A percentile compares a stretch with the other conserved stretches of the same genome.
These are phyloP conservation scores for Bombus superbus DNA, from an alignment of 1,140 invertebrate species.

Conservation along the genomic window DNA sequence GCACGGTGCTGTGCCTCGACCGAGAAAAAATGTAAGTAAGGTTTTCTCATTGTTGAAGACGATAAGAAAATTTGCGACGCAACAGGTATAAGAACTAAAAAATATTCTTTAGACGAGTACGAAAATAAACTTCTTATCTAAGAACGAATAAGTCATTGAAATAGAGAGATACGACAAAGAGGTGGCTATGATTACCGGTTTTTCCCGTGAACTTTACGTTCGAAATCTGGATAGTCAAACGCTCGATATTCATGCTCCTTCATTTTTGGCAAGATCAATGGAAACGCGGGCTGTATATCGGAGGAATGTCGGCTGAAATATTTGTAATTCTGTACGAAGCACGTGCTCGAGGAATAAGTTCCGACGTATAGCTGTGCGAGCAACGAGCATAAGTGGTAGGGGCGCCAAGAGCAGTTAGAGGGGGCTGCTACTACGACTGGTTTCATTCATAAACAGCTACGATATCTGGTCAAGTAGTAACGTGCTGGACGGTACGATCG, in stretches of 20 bases:
- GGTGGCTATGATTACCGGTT: no score
- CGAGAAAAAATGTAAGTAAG: constrained; percentile 90
- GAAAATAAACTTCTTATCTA: no score
- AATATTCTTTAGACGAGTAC: no score
- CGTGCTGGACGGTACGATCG: constrained; percentile 16
- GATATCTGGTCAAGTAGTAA: constrained; percentile 49
- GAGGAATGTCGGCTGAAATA: constrained; percentile 28
- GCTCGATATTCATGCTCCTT: neutral
- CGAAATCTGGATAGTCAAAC: neutral
- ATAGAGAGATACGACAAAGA: no score
- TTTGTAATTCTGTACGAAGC: constrained; percentile 43
- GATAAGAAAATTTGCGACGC: no score
- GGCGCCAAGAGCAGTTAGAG: constrained; percentile 12
- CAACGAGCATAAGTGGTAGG: constrained; percentile 38
- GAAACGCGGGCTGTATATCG: neutral
- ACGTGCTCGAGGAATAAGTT: constrained; percentile 50
- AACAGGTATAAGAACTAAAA: no score
- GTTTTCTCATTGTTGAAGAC: neutral
- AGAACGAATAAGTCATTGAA: no score
- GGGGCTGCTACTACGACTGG: constrained; percentile 30
- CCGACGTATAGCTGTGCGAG: constrained; percentile 28
- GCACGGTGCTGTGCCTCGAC: constrained; percentile 89
- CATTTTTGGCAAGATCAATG: neutral
- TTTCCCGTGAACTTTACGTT: neutral
- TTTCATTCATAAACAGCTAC: constrained; percentile 66